Evolutionary conservation across 1,140 invertebrate species (phyloP).

Genomic region (Drosophila pachea): DNA sequence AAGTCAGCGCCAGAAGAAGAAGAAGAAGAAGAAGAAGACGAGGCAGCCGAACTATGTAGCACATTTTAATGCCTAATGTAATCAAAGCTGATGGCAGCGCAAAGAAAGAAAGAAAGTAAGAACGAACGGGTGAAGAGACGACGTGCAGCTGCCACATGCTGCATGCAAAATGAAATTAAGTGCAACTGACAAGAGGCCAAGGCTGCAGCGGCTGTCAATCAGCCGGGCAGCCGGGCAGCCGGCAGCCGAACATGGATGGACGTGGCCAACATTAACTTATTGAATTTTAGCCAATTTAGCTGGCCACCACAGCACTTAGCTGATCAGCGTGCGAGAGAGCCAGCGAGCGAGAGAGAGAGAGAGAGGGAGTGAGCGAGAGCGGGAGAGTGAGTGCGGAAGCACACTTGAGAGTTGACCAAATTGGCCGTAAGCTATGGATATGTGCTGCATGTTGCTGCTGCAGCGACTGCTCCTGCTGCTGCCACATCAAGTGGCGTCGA

Average conservation of each 20-base stretch:
- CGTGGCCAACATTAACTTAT: slow-evolving; percentile 65
- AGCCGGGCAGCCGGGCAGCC: too few relatives aligned
- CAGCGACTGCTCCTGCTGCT: too few relatives aligned
- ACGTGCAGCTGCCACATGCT: slow-evolving; percentile 5
- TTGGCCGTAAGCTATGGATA: slow-evolving; percentile 56
- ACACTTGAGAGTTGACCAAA: slow-evolving; percentile 20
- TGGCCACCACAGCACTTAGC: slow-evolving; percentile 44
- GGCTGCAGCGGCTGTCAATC: slow-evolving; percentile 45
- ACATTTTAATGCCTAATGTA: slow-evolving; percentile 51
- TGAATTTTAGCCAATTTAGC: slow-evolving; percentile 72
- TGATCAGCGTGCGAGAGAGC: slow-evolving; percentile 15
- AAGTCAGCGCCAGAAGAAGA: background rate
- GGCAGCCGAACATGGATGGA: background rate
- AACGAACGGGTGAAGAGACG: background rate
- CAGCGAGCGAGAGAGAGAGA: background rate
- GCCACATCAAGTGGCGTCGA: slow-evolving; percentile 55
- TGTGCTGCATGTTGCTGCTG: slow-evolving; percentile 22
- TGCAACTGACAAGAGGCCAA: slow-evolving; percentile 30
- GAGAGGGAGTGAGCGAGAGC: background rate
- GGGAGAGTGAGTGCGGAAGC: slow-evolving; percentile 7
- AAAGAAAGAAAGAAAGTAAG: background rate
- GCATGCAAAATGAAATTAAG: slow-evolving; percentile 61
- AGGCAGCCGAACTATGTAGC: slow-evolving; percentile 3
- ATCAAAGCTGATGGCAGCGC: slow-evolving; percentile 42
- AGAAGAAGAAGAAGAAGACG: background rate